phyloP scores from a whole-genome alignment of 1,140 invertebrate genomes.

The Drosophila pectinifera region DNA sequence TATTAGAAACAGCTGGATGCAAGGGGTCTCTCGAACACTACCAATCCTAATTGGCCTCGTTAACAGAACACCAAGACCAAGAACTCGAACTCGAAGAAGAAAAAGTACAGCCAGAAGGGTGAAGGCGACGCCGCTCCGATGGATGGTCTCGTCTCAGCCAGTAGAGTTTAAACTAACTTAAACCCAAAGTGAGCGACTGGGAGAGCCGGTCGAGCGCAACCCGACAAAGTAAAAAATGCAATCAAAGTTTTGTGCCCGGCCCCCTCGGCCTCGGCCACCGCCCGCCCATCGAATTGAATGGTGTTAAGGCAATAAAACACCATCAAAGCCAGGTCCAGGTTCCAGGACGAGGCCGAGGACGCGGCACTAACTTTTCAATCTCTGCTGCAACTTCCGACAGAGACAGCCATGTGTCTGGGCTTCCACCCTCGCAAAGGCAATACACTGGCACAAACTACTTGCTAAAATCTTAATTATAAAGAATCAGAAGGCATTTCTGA shows the following conservation, averaged over 20 bases:
- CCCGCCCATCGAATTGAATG: conserved; percentile 34
- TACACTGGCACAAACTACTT: neutral
- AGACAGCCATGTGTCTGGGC: conserved; percentile 36
- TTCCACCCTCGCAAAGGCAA: neutral
- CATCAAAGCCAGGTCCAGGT: conserved; percentile 50
- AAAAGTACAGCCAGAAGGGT: conserved; percentile 2
- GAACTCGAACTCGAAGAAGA: conserved; percentile 13
- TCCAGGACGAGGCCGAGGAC: conserved; percentile 8
- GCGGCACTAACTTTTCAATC: conserved; percentile 76
- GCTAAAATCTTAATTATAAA: neutral
- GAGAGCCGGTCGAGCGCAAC: conserved; percentile 12
- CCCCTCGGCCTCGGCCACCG: neutral
- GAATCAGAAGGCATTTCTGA: no score
- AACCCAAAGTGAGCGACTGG: conserved; percentile 41
- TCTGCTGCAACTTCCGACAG: conserved; percentile 66
- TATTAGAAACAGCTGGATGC: conserved; percentile 74
- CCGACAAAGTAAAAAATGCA: conserved; percentile 63
- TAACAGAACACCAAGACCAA: conserved; percentile 60
- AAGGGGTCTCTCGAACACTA: conserved; percentile 40
- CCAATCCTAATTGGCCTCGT: conserved; percentile 73
- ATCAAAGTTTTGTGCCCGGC: conserved; percentile 71
- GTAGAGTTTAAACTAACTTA: conserved; percentile 75
- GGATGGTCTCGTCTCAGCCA: neutral
- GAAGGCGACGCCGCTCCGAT: neutral
- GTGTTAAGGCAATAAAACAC: conserved; percentile 81